Conservation (phyloP, 2,888 invertebrate species). For the Oligia fasciuncula region DNA sequence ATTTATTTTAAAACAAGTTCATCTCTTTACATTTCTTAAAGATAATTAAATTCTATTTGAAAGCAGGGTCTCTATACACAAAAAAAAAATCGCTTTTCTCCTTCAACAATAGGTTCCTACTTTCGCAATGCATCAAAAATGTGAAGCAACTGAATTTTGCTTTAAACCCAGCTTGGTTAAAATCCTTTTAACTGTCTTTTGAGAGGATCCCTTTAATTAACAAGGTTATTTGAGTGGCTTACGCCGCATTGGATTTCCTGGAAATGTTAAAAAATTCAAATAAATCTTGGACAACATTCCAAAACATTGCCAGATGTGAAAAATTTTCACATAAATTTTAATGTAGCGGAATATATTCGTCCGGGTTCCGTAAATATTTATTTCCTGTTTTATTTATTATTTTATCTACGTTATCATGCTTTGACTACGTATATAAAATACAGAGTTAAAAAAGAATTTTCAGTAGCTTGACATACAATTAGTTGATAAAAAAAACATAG, state of each 20-base stretch:
- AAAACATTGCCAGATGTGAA: conserved; percentile 47
- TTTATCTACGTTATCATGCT: not conserved
- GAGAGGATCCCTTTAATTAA: conserved; percentile 72
- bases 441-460: not conserved
- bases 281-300: conserved; percentile 54
- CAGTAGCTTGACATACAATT: not conserved
- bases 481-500: not conserved
- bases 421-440: not conserved
- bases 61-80: not conserved
- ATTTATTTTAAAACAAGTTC: conserved; percentile 11
- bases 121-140: conserved; percentile 45
- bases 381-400: not conserved
- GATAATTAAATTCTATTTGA: conserved; percentile 24
- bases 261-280: conserved; percentile 56
- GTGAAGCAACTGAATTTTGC: conserved; percentile 55
- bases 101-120: conserved; percentile 19
- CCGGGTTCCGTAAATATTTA: conserved; percentile 16
- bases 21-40: conserved; percentile 16
- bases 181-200: conserved; percentile 63
- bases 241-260: conserved; percentile 60
- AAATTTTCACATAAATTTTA: conserved; percentile 25
- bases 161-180: conserved; percentile 50
- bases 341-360: conserved; percentile 17
- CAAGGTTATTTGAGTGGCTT: conserved; percentile 71
- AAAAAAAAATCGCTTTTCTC: conserved; percentile 20